Conservation (phyloP, 2,113 vertebrate species). For the Hyperopisus bebe region DNA sequence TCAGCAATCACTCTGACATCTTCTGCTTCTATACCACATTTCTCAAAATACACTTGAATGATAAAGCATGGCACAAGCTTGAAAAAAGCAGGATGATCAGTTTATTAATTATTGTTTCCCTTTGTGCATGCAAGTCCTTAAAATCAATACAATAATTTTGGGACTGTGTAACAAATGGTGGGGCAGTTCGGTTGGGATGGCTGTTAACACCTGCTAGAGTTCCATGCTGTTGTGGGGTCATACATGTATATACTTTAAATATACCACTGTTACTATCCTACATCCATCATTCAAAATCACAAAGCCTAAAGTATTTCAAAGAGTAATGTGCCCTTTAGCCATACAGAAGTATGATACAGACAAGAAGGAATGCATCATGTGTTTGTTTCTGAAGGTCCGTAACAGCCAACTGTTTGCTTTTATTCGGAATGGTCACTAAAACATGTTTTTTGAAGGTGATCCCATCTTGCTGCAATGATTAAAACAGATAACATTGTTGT, state of each 20-base stretch:
- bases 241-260: neutral
- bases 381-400: neutral
- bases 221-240: neutral
- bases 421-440: neutral
- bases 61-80: neutral
- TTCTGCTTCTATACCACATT: neutral
- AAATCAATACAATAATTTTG: conserved; percentile 13
- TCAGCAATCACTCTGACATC: neutral
- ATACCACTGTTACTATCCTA: neutral
- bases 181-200: neutral
- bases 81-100: neutral
- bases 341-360: neutral
- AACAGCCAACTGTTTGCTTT: neutral
- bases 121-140: conserved; percentile 16
- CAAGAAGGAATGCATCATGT: neutral
- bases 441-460: neutral
- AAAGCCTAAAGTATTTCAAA: conserved; percentile 1
- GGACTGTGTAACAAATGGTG: neutral
- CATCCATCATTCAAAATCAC: neutral
- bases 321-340: neutral
- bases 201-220: neutral
- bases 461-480: neutral
- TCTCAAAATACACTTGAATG: neutral
- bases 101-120: neutral
- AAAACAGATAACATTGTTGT: neutral